Evolutionary conservation across 2,888 invertebrate genomes (phyloP).

Genomic region (Spicauda simplicius): DNA sequence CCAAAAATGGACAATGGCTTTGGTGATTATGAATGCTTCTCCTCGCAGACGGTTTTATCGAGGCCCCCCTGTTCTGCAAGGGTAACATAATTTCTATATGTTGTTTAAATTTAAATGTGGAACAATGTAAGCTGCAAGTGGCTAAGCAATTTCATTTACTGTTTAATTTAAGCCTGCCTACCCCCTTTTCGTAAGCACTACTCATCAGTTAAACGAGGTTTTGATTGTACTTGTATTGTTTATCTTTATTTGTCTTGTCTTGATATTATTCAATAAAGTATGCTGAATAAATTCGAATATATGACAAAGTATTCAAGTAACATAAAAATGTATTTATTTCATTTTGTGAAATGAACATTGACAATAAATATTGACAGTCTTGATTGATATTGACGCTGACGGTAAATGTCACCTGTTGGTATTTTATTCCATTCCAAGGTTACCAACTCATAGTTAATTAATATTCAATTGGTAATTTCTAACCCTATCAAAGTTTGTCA

Average conservation of each 20-base stretch:
- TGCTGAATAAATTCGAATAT: too few relatives aligned
- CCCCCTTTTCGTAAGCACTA: conserved; percentile 15
- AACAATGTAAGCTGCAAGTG: not conserved
- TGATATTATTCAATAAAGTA: too few relatives aligned
- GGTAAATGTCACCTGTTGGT: too few relatives aligned
- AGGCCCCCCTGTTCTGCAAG: conserved; percentile 58
- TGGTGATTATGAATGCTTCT: conserved; percentile 58
- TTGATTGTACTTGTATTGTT: not conserved
- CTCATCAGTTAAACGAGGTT: conserved; percentile 9
- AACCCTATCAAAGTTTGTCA: too few relatives aligned
- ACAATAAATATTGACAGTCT: too few relatives aligned
- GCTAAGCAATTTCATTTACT: not conserved
- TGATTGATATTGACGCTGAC: too few relatives aligned
- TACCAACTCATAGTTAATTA: too few relatives aligned
- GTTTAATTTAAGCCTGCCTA: conserved; percentile 4
- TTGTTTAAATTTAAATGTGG: not conserved
- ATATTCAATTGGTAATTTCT: too few relatives aligned
- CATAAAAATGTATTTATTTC: too few relatives aligned
- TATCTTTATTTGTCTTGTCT: not conserved
- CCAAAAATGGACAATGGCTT: conserved; percentile 41
- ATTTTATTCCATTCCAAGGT: too few relatives aligned
- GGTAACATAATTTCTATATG: conserved; percentile 6
- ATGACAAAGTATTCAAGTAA: too few relatives aligned
- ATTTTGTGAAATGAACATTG: too few relatives aligned
- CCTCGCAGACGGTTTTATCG: conserved; percentile 60